Conservation (phyloP, 2,888 invertebrate species). For the Drosophila testacea region DNA sequence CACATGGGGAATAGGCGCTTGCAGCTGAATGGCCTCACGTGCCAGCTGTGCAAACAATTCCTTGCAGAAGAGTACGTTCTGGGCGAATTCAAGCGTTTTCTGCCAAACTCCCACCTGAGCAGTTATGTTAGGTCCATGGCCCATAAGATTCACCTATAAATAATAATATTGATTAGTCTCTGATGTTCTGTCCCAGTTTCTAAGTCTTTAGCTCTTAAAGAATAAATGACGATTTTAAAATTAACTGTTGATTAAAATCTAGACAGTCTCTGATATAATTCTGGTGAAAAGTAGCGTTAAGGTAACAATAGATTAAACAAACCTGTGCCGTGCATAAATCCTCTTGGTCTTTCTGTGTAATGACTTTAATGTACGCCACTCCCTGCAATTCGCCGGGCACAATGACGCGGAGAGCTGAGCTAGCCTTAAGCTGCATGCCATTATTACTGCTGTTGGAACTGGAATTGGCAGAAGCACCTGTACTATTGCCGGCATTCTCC, state of each 20-base stretch:
- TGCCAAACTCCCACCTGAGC: slow-evolving; percentile 93
- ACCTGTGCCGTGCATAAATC: slow-evolving; percentile 92
- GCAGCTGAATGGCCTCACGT: slow-evolving; percentile 96
- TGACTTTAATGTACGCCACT: slow-evolving; percentile 97
- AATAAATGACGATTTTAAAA: no score
- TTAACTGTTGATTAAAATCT: no score
- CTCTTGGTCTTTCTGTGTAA: slow-evolving; percentile 97
- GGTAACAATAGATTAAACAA: neutral
- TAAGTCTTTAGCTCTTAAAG: no score
- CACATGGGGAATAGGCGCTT: slow-evolving; percentile 97
- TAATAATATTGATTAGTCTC: no score
- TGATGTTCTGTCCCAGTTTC: no score
- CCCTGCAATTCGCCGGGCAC: slow-evolving; percentile 98
- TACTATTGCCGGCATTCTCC: slow-evolving; percentile 82
- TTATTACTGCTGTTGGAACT: slow-evolving; percentile 78
- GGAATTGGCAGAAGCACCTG: slow-evolving; percentile 61
- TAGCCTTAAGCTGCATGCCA: slow-evolving; percentile 87
- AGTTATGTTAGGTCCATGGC: slow-evolving; percentile 90
- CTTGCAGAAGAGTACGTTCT: slow-evolving; percentile 98
- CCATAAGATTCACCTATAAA: slow-evolving; percentile 88
- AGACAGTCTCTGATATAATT: no score
- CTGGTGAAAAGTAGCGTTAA: no score
- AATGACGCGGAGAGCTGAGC: slow-evolving; percentile 94
- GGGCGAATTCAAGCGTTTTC: slow-evolving; percentile 97
- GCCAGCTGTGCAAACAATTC: slow-evolving; percentile 97